These are phyloP conservation scores for Spilosoma lubricipeda DNA, from an alignment of 2,888 invertebrate genomes.

Conservation along the genomic window DNA sequence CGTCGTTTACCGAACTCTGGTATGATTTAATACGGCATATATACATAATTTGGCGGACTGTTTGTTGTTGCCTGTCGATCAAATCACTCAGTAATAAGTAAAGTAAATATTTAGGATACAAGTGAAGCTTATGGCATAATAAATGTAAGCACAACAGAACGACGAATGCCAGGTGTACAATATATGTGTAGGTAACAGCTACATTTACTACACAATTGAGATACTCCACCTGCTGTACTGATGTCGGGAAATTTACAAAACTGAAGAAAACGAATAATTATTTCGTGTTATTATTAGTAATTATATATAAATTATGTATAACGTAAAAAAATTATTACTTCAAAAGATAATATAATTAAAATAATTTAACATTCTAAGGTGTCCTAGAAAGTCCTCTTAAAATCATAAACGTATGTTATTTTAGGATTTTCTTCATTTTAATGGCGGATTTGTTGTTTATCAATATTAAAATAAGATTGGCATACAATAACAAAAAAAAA, in stretches of 20 bases:
- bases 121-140: constrained; percentile 11
- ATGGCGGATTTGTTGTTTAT: not conserved
- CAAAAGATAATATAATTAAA: too few species aligned
- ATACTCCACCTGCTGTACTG: not conserved
- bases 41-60: not conserved
- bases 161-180: not conserved
- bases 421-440: not conserved
- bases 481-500: too few species aligned
- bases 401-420: not conserved
- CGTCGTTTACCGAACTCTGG: not conserved
- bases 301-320: too few species aligned
- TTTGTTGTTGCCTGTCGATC: not conserved
- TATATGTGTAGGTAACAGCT: not conserved
- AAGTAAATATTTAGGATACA: not conserved
- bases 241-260: not conserved
- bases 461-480: too few species aligned
- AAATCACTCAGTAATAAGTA: not conserved
- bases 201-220: not conserved
- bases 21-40: not conserved
- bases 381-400: not conserved
- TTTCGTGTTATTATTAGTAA: too few species aligned
- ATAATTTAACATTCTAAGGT: too few species aligned
- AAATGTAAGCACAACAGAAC: not conserved
- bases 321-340: not conserved
- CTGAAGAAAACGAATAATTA: not conserved